These are phyloP conservation scores for Drosophila imparisetae DNA, from an alignment of 2,888 invertebrate species.

Conservation along the genomic window DNA sequence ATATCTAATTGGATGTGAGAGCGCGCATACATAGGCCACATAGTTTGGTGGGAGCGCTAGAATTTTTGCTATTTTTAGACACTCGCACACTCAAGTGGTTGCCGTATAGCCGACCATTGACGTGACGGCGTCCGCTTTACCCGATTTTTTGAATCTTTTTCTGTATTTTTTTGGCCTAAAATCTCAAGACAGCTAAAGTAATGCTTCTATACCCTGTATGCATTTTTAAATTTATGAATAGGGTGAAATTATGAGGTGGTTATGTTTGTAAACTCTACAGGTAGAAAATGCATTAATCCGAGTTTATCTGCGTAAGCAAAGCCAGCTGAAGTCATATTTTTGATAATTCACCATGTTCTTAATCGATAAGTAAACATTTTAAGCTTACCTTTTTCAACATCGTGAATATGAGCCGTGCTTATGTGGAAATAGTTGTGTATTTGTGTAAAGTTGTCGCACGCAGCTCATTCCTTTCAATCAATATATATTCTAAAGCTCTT, in stretches of 20 bases:
- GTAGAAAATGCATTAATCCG: background rate
- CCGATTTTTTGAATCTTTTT: slow-evolving; percentile 29
- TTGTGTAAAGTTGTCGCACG: background rate
- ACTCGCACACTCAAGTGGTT: slow-evolving; percentile 83
- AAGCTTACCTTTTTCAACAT: background rate
- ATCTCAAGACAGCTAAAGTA: slow-evolving; percentile 64
- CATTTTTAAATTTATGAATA: background rate
- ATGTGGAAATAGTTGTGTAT: background rate
- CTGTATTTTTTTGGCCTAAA: slow-evolving; percentile 69
- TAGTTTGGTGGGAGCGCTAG: slow-evolving; percentile 81
- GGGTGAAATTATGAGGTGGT: background rate
- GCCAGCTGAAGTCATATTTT: background rate
- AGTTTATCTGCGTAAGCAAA: background rate
- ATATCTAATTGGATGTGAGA: slow-evolving; percentile 57
- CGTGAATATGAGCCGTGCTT: background rate
- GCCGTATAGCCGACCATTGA: slow-evolving; percentile 60
- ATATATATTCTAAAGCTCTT: background rate
- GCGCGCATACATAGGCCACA: slow-evolving; percentile 51
- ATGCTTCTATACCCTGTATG: slow-evolving; percentile 50
- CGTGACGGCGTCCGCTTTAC: slow-evolving; percentile 35
- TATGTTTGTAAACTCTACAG: background rate
- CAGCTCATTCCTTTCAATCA: too few relatives aligned
- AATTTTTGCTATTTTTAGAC: slow-evolving; percentile 81
- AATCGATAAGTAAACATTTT: background rate
- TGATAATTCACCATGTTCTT: background rate